Evolutionary conservation across 2,888 invertebrate species (phyloP), one percentile per base, ranked within the genome.

Genomic region (Cyaniris semiargus): DNA sequence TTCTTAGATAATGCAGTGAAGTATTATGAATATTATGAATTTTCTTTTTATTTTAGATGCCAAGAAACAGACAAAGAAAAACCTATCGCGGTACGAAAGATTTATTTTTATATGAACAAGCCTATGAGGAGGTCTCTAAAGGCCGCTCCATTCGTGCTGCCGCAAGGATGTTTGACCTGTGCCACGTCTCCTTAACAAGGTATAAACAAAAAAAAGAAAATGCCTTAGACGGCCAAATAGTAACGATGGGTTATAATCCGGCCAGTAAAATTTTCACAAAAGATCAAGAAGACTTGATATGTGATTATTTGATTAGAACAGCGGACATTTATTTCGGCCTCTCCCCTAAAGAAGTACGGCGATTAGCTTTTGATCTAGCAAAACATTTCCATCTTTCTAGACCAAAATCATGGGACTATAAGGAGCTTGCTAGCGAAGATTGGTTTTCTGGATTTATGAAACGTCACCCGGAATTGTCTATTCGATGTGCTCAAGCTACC

Each of bases 401-500:
- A n/a, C 78, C 80, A 27, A 34, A 31, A 72, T 78, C 58, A 27
- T 80, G 80, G 80, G 74, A 78, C 23, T 60, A 78, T n/a, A 79
- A 15, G 66, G 70, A 77, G 76, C 76, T 78, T 58, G 80, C 79
- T 18, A 78, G 79, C 34, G 70, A 76, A 21, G 78, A 80, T 71
- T 80, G 78, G 79, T 77, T 80, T 53, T 70, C 76, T 1, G 56
- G 76, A 48, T 80, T 79, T 77, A 72, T 79, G 38, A 79, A 79
- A 76, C 75, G 79, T 23, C 75, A 79, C 76, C 58, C 74, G 23
- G 71, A 44, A 23, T 58, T 80, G 8, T 80, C 79, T 2, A 34
- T 80, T 44, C 76, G 78, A 44, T 60, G 76, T 15, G 77, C 80
- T 60, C 76, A 81, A 78, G 81, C 79, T 10, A 80, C 79, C 7